These are phyloP conservation scores for Rhopalosiphum maidis DNA, from an alignment of 1,140 invertebrate genomes.

Conservation along the genomic window DNA sequence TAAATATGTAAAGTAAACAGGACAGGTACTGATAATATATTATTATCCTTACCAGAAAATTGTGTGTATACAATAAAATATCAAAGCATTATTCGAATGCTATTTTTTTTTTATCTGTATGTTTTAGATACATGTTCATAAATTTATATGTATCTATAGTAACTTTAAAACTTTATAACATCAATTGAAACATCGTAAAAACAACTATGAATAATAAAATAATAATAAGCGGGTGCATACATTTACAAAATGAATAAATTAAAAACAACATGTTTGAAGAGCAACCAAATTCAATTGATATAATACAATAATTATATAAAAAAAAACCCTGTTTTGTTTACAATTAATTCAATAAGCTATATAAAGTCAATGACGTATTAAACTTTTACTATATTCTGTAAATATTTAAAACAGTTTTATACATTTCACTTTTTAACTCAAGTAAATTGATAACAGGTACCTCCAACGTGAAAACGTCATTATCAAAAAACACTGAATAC, in stretches of 20 bases:
- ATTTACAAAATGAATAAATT: neutral
- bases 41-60: neutral
- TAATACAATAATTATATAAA: no score
- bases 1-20: neutral
- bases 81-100: neutral
- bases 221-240: neutral
- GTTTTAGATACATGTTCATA: no score
- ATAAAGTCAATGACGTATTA: neutral
- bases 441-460: neutral
- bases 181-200: neutral
- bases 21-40: neutral
- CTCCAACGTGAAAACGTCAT: neutral
- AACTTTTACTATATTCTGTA: neutral
- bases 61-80: neutral
- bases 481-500: no score
- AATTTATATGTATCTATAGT: no score
- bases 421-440: neutral
- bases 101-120: no score
- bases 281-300: neutral
- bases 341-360: neutral
- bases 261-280: neutral
- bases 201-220: neutral
- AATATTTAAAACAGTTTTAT: neutral
- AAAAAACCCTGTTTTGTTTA: neutral
- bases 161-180: neutral